Evolutionary conservation across 2,113 vertebrate genomes (phyloP).

Genomic region (Pogona vitticeps): DNA sequence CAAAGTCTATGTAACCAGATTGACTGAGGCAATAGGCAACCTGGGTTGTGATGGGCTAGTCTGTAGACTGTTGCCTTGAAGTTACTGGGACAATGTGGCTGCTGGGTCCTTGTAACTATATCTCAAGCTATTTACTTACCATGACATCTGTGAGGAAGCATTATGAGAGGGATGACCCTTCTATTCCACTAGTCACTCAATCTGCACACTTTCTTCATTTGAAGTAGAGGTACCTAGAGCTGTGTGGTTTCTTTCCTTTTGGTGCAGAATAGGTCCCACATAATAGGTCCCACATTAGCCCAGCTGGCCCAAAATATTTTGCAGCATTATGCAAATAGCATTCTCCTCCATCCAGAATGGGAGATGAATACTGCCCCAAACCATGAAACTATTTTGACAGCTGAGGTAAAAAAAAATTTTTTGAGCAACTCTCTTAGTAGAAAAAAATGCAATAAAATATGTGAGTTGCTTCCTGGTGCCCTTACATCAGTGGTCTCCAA

Average conservation of each 20-base stretch:
- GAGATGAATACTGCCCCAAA: too few species aligned
- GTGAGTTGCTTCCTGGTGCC: too few species aligned
- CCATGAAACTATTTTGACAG: too few species aligned
- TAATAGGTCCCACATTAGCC: neutral
- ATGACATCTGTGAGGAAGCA: neutral
- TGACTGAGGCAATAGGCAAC: neutral
- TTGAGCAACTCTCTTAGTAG: too few species aligned
- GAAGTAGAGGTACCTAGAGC: neutral
- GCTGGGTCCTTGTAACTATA: neutral
- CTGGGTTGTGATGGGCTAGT: neutral
- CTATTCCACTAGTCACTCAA: neutral
- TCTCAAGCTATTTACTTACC: neutral
- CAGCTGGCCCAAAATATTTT: too few species aligned
- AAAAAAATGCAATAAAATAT: too few species aligned
- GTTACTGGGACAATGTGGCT: neutral
- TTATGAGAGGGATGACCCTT: neutral
- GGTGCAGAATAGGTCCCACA: neutral
- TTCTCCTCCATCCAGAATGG: too few species aligned
- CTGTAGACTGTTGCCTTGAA: neutral
- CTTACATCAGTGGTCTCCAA: too few species aligned
- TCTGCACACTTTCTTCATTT: neutral
- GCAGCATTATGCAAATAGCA: too few species aligned
- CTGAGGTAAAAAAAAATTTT: too few species aligned
- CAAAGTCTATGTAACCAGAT: neutral
- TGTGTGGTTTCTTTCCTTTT: neutral